Base-by-base conservation (phyloP, 2,797 vertebrate genomes). In the Danio albolineatus region DNA sequence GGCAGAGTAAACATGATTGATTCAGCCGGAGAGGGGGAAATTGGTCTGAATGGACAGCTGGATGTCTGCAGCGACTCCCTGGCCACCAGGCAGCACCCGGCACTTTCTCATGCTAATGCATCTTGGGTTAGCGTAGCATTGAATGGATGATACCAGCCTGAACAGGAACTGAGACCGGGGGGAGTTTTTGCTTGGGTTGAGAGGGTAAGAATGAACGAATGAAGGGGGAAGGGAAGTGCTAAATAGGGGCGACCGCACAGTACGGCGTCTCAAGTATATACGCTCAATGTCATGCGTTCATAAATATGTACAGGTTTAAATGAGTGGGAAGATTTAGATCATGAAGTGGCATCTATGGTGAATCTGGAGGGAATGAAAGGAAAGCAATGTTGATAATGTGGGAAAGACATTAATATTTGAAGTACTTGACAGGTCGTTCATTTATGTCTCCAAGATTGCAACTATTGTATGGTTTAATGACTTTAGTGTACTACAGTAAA, bases 41-140 rank as follows among this genome's bases (percentile, higher is more conserved):
- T 94, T 91, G 93, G 92, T 91, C 87, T 96, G 95, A 97, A 96
- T 95, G 91, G 95, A 94, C 83, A 82, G 93, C 90, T 92, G 92
- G 91, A 89, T 91, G 94, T 95, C 93, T 92, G 94, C 88, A 86
- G 90, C 84, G 73, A 91, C 92, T 93, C 90, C 93, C 92, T 89
- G 92, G 95, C 94, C 93, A 90, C 92, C 90, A 90, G 94, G 94
- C 91, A 84, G 82, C 92, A 95, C 89, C 85, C 90, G 87, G 85
- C 91, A 94, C 95, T 95, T 97, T 96, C 94, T 93, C 94, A 98
- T 98, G 96, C 94, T 96, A 97, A 98, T 98, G 93, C 94, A 94
- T 93, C 90, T 73, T 91, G 91, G 89, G 91, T 92, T 92, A 88
- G 86, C 88, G 88, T 92, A 66, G 93, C 92, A 71, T 75, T 88